phyloP scores from a whole-genome alignment of 2,113 vertebrate species.

The Pseudopodoces humilis region DNA sequence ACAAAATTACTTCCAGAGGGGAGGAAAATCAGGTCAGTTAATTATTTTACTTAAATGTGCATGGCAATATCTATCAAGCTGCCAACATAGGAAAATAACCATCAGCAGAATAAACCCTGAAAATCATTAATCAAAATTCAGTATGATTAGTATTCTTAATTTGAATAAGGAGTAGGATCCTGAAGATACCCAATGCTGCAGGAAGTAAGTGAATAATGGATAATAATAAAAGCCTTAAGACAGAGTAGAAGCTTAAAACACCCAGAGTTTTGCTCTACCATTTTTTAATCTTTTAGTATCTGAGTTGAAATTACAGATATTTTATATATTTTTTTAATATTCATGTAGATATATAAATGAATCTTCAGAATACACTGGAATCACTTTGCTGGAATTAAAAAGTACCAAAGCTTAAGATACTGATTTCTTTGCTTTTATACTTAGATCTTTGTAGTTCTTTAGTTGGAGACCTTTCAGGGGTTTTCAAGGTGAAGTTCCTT shows the following conservation, averaged over 20 bases:
- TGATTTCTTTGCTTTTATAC: neutral
- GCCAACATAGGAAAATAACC: conserved; percentile 12
- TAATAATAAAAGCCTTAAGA: conserved; percentile 53
- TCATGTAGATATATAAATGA: neutral
- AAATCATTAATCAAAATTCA: conserved; percentile 57
- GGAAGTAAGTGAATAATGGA: conserved; percentile 63
- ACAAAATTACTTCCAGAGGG: conserved; percentile 19
- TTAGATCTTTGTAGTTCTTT: neutral
- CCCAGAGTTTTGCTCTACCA: neutral
- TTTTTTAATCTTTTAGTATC: neutral
- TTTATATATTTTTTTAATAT: neutral
- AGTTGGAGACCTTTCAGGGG: neutral
- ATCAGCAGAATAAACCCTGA: conserved; percentile 31
- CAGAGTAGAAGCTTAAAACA: conserved; percentile 47
- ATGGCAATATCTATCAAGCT: conserved; percentile 40
- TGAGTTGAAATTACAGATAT: conserved; percentile 21
- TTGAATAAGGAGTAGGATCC: conserved; percentile 54
- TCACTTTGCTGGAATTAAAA: neutral
- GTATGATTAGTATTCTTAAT: conserved; percentile 34
- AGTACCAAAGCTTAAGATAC: neutral
- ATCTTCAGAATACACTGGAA: neutral
- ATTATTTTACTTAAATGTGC: conserved; percentile 26
- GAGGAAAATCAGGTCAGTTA: conserved; percentile 6
- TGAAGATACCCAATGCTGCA: conserved; percentile 48
- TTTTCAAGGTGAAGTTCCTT: neutral